Evolutionary conservation across 2,888 invertebrate species (phyloP).

Genomic region (Leucozona laternaria): DNA sequence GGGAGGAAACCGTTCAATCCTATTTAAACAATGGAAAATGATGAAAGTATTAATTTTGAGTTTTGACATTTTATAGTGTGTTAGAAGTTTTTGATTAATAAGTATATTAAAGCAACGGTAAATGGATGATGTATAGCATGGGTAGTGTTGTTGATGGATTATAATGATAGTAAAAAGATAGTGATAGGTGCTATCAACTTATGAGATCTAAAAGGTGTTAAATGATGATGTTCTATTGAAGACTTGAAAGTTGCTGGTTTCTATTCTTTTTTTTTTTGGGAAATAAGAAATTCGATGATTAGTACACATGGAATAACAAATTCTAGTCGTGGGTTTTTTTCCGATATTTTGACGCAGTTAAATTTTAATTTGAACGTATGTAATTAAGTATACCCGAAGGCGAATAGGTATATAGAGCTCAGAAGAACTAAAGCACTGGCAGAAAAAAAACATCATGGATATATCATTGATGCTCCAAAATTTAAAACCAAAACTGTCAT

Average conservation of each 20-base stretch:
- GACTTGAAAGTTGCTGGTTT: neutral
- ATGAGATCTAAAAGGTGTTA: neutral
- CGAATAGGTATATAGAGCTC: too few relatives aligned
- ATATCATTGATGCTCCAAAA: too few relatives aligned
- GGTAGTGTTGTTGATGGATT: slow-evolving; percentile 56
- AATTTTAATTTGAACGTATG: too few relatives aligned
- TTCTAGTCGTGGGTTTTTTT: too few relatives aligned
- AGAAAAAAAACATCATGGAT: too few relatives aligned
- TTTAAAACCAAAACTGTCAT: too few relatives aligned
- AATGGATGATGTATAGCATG: neutral
- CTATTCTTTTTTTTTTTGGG: neutral
- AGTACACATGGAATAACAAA: too few relatives aligned
- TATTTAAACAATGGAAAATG: slow-evolving; percentile 64
- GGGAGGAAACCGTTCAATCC: slow-evolving; percentile 4
- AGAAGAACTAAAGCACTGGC: too few relatives aligned
- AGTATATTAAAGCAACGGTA: slow-evolving; percentile 53
- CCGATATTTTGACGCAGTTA: too few relatives aligned
- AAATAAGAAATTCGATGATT: neutral
- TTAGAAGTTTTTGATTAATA: slow-evolving; percentile 67
- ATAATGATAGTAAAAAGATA: neutral
- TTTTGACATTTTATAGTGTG: slow-evolving; percentile 68
- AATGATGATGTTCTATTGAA: neutral
- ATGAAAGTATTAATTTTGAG: slow-evolving; percentile 72
- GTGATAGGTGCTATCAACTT: neutral
- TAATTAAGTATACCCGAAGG: too few relatives aligned